These are phyloP conservation scores for Augochlora pura DNA, from an alignment of 1,140 invertebrate genomes.

Conservation along the genomic window DNA sequence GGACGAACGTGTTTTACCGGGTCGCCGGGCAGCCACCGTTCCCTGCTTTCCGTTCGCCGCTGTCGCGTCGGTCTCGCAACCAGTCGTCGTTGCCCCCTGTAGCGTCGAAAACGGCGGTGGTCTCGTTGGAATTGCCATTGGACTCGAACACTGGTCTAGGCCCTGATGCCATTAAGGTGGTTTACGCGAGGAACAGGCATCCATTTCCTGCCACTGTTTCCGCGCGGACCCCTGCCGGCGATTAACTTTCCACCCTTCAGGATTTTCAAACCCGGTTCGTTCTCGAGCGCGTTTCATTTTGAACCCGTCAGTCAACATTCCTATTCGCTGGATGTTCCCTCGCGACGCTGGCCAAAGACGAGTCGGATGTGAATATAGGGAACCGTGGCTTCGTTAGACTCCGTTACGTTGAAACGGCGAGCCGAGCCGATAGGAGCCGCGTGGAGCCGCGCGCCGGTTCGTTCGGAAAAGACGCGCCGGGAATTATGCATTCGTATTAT, in stretches of 20 bases:
- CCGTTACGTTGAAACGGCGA: slow-evolving; percentile 8
- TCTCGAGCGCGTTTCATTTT: too few relatives aligned
- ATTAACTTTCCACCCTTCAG: not conserved
- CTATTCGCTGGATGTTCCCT: too few relatives aligned
- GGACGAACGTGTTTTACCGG: slow-evolving; percentile 71
- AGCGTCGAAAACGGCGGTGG: slow-evolving; percentile 5
- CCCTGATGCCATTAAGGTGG: slow-evolving; percentile 41
- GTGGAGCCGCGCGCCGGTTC: too few relatives aligned
- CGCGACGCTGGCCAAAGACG: too few relatives aligned
- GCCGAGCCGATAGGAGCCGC: too few relatives aligned
- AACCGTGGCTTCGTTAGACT: slow-evolving; percentile 2
- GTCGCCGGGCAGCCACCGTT: slow-evolving; percentile 60
- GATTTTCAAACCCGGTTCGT: too few relatives aligned
- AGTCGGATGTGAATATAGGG: too few relatives aligned
- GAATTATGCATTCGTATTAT: slow-evolving; percentile 45
- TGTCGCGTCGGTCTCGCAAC: slow-evolving; percentile 36
- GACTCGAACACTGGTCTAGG: not conserved
- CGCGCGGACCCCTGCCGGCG: slow-evolving; percentile 1
- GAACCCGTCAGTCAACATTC: too few relatives aligned
- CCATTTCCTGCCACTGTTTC: not conserved
- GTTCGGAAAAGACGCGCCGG: not conserved
- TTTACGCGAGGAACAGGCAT: slow-evolving; percentile 10
- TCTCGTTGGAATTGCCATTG: slow-evolving; percentile 10
- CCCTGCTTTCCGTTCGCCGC: slow-evolving; percentile 64
- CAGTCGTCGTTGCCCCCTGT: slow-evolving; percentile 53